These are phyloP conservation scores for Leptinotarsa defecta DNA, from an alignment of 1,140 invertebrate genomes.

Conservation along the genomic window DNA sequence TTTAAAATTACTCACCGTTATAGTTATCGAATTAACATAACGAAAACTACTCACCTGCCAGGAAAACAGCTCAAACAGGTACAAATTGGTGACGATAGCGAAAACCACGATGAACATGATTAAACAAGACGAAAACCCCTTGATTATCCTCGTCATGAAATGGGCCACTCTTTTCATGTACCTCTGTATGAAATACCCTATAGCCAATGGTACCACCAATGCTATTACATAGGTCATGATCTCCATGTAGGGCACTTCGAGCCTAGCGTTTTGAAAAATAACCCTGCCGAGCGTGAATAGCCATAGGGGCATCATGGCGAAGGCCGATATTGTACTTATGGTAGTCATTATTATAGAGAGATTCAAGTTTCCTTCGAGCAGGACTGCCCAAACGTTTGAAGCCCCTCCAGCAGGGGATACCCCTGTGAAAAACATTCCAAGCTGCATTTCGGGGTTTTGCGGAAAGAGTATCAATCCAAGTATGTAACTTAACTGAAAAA, in stretches of 20 bases:
- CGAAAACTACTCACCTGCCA: conserved; percentile 70
- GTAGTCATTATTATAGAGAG: conserved; percentile 93
- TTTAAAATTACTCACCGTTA: too few relatives aligned
- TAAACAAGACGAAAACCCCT: conserved; percentile 82
- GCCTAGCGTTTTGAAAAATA: conserved; percentile 64
- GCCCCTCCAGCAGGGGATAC: conserved; percentile 90
- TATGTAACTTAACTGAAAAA: conserved; percentile 72
- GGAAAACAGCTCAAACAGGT: conserved; percentile 88
- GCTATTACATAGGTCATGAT: conserved; percentile 77
- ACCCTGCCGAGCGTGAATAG: conserved; percentile 81
- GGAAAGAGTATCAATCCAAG: conserved; percentile 77
- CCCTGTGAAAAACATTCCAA: conserved; percentile 91
- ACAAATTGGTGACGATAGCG: conserved; percentile 88
- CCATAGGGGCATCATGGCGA: conserved; percentile 88
- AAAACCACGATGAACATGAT: conserved; percentile 91
- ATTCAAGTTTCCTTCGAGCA: conserved; percentile 86
- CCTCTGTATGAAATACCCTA: conserved; percentile 78
- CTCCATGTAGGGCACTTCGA: conserved; percentile 76
- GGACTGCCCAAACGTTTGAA: conserved; percentile 93
- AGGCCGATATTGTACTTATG: conserved; percentile 64
- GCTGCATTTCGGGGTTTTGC: conserved; percentile 68
- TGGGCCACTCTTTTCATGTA: conserved; percentile 69
- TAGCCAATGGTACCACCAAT: conserved; percentile 80
- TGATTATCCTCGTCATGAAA: conserved; percentile 78
- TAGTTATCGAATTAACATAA: too few relatives aligned